Evolutionary conservation across 2,888 invertebrate species (phyloP).

Genomic region (Entomobrya proxima): DNA sequence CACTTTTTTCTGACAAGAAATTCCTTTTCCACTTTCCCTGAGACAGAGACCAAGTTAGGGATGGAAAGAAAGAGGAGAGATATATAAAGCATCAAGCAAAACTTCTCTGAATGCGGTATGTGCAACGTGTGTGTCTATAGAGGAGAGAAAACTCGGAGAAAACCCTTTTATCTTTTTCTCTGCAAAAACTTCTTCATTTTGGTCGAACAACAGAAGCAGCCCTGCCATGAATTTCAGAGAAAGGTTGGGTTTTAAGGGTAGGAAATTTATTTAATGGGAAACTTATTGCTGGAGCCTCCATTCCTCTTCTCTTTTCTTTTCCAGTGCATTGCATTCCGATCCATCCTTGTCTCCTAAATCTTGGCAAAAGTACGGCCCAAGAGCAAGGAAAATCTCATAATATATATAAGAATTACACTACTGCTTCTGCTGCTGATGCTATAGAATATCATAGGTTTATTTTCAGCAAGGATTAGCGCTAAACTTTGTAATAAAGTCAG

Average conservation of each 20-base stretch:
- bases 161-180: conserved; percentile 11
- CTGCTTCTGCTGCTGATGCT: not conserved
- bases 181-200: not conserved
- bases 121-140: not conserved
- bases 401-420: too few relatives aligned
- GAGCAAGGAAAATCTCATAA: not conserved
- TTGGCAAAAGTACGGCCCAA: not conserved
- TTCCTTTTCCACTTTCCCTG: not conserved
- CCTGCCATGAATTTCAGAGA: not conserved
- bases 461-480: conserved; percentile 38
- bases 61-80: not conserved
- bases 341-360: conserved; percentile 49
- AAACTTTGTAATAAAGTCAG: conserved; percentile 55
- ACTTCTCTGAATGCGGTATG: not conserved
- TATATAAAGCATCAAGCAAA: too few relatives aligned
- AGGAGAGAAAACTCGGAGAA: not conserved
- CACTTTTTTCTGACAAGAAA: conserved; percentile 48
- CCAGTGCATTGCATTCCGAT: conserved; percentile 39
- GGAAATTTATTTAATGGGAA: not conserved
- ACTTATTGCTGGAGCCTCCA: conserved; percentile 32
- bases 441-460: not conserved
- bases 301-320: not conserved
- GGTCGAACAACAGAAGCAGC: not conserved
- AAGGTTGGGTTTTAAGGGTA: conserved; percentile 1
- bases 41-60: not conserved